Percentiles rank a stretch among this genome's conserved stretches.
These are phyloP conservation scores for Lycaon pictus DNA, from an alignment of 2,113 vertebrate genomes.

Conservation along the genomic window DNA sequence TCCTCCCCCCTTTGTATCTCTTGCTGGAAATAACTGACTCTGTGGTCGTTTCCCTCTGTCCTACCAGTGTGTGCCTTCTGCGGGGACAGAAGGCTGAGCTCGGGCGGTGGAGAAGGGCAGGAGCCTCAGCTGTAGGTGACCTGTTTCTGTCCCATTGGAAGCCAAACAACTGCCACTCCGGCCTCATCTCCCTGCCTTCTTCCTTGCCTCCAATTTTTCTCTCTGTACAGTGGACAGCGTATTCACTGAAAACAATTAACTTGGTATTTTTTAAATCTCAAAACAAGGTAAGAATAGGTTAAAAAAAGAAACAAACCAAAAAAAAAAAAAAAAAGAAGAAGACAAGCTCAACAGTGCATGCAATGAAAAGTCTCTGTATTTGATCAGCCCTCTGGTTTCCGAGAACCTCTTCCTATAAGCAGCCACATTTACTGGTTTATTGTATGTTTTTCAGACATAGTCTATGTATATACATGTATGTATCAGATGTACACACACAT, in stretches of 20 bases:
- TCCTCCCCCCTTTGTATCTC: background rate
- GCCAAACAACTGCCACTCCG: background rate
- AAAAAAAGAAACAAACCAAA: background rate
- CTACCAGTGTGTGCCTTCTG: background rate
- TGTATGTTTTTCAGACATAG: conserved; percentile 1
- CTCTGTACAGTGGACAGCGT: background rate
- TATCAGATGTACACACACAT: background rate
- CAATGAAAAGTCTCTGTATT: background rate
- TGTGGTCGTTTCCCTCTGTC: background rate
- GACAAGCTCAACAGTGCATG: background rate
- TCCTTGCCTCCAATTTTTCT: background rate
- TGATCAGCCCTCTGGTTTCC: background rate
- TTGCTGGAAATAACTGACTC: background rate
- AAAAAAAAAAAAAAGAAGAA: background rate
- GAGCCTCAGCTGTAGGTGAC: background rate
- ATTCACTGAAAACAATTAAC: background rate
- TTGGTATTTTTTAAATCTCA: background rate
- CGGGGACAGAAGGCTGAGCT: background rate
- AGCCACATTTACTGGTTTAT: background rate
- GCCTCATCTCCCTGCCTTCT: background rate
- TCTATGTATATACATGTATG: background rate
- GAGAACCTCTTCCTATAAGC: background rate
- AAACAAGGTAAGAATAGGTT: background rate
- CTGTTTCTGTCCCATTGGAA: background rate
- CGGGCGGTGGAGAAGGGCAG: background rate